A percentile compares a stretch with the other conserved stretches of the same genome.
Conservation (phyloP, 2,888 invertebrate species). For the Incurvaria masculella region DNA sequence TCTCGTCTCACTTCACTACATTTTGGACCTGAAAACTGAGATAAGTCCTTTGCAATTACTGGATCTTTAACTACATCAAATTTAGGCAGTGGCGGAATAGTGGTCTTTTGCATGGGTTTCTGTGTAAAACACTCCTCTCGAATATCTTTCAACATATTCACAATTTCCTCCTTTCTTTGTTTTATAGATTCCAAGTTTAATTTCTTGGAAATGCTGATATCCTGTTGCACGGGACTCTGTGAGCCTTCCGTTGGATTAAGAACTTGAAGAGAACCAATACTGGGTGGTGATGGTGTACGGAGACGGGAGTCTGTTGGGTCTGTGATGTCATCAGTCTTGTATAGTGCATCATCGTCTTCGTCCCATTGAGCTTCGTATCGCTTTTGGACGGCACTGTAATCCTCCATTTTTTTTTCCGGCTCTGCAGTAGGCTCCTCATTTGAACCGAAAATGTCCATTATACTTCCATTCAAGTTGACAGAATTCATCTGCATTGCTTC, state of each 20-base stretch:
- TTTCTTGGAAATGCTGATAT: conserved; percentile 12
- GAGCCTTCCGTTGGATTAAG: conserved; percentile 16
- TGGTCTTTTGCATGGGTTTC: not conserved
- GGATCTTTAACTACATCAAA: not conserved
- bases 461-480: conserved; percentile 35
- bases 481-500: conserved; percentile 35
- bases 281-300: conserved; percentile 18
- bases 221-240: conserved; percentile 10
- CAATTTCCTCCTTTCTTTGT: conserved; percentile 30
- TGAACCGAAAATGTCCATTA: conserved; percentile 41
- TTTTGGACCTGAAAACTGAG: not conserved
- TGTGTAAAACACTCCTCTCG: not conserved
- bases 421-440: conserved; percentile 26
- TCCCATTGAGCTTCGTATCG: conserved; percentile 39
- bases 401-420: conserved; percentile 18
- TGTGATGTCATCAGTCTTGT: conserved; percentile 27
- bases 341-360: conserved; percentile 49
- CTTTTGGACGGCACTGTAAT: conserved; percentile 27
- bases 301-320: conserved; percentile 6
- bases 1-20: not conserved
- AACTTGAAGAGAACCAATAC: conserved; percentile 22
- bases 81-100: not conserved
- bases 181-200: conserved; percentile 23
- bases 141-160: conserved; percentile 30
- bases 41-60: not conserved